Evolutionary conservation across 2,797 vertebrate species (phyloP).

Genomic region (Pseudocheirus occidentalis): DNA sequence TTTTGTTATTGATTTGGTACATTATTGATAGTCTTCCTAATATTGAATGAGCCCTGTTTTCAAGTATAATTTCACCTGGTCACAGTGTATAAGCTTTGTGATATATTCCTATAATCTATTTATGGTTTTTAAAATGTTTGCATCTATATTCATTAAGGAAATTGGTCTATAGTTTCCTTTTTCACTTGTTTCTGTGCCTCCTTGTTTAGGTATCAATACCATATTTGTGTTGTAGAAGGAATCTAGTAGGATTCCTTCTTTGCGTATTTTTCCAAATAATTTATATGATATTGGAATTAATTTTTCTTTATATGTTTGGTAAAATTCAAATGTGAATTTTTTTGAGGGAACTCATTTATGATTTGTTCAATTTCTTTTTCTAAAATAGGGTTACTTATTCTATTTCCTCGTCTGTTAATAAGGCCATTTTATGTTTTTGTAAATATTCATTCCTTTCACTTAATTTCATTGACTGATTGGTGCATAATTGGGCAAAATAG

Average conservation of each 20-base stretch:
- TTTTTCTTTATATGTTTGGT: background rate
- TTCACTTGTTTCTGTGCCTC: background rate
- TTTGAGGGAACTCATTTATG: background rate
- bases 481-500: background rate
- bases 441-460: background rate
- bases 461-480: background rate
- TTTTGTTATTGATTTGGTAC: background rate
- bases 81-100: background rate
- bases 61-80: background rate
- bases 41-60: background rate
- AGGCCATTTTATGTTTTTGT: background rate
- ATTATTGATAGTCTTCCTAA: background rate
- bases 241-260: background rate
- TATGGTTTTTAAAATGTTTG: background rate
- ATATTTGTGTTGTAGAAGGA: background rate
- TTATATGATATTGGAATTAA: background rate
- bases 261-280: background rate
- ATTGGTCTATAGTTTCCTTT: background rate
- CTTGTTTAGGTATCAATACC: background rate
- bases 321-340: background rate
- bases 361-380: background rate
- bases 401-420: background rate
- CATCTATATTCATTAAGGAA: background rate
- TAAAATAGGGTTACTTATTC: background rate
- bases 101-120: background rate